Base-by-base conservation (phyloP, 2,888 invertebrate genomes). In the Nemapogon koenigi region DNA sequence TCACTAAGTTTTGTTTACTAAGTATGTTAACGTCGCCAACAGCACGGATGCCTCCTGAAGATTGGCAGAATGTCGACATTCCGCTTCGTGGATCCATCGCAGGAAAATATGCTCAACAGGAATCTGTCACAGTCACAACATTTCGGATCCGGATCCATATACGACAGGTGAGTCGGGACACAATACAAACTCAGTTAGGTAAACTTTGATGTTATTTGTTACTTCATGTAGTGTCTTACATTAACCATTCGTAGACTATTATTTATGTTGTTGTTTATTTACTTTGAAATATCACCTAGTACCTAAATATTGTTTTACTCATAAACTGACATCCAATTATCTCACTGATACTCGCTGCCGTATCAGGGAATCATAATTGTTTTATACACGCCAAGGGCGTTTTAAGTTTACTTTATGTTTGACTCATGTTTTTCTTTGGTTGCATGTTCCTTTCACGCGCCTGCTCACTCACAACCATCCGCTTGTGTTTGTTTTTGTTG, bases 1-100 rank as follows among this genome's bases (percentile, higher is more conserved):
- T n/a, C n/a, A n/a, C n/a, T n/a, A n/a, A n/a, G n/a, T n/a, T n/a
- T n/a, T n/a, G n/a, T n/a, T n/a, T n/a, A n/a, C n/a, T n/a, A n/a
- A n/a, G n/a, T n/a, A n/a, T n/a, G n/a, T n/a, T n/a, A n/a, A n/a
- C n/a, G n/a, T 22, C 6, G 10, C 22, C 30, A 58, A 11, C 78
- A 89, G 86, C 91, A 92, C 72, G 92, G 91, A 44, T 88, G 89
- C 50, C 82, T 91, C 46, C 86, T 92, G 41, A 91, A 91, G 80
- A 91, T 93, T 65, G 92, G 92, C 35, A 85, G 91, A 48, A 89
- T 91, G 52, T 91, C 92, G 53, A 91, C 90, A 27, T 92, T 91
- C 73, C 85, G 91, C 49, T 92, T 91, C 73, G 82, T 91, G 52
- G 92, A 93, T 68, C 91, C 91, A 16, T 84, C 86, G 40, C 88